Percentiles rank a stretch among this genome's conserved stretches.
Evolutionary conservation across 2,113 vertebrate species (phyloP).

Genomic region (Lanius ludovicianus): DNA sequence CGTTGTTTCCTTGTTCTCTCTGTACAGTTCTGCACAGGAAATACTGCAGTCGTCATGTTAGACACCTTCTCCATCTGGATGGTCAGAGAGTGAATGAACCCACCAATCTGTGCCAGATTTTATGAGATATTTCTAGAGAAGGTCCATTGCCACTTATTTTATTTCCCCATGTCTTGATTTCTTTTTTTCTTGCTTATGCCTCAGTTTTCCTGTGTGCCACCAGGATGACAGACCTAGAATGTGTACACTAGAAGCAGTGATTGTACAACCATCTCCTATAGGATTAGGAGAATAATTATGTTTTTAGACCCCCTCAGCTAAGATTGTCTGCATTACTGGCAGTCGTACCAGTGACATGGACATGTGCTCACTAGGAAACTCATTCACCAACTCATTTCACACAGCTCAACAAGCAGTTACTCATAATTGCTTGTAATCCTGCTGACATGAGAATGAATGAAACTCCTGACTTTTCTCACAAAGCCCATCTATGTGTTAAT

Average conservation of each 20-base stretch:
- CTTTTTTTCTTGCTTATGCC: neutral
- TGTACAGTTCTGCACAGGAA: neutral
- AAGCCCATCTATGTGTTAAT: neutral
- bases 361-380: neutral
- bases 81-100: neutral
- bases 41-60: rapidly evolving
- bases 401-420: constrained; percentile 23
- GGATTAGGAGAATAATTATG: neutral
- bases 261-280: neutral
- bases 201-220: neutral
- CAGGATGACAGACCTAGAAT: neutral
- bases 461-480: constrained; percentile 34
- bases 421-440: constrained; percentile 51
- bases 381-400: constrained; percentile 45
- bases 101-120: neutral
- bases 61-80: neutral
- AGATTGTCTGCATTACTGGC: neutral
- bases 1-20: neutral
- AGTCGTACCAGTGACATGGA: neutral
- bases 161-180: neutral
- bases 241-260: neutral
- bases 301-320: constrained; percentile 19
- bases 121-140: neutral
- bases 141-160: neutral
- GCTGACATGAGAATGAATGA: constrained; percentile 38